These are phyloP conservation scores for Neoitamus cyanurus DNA, from an alignment of 2,888 invertebrate genomes.

Conservation along the genomic window DNA sequence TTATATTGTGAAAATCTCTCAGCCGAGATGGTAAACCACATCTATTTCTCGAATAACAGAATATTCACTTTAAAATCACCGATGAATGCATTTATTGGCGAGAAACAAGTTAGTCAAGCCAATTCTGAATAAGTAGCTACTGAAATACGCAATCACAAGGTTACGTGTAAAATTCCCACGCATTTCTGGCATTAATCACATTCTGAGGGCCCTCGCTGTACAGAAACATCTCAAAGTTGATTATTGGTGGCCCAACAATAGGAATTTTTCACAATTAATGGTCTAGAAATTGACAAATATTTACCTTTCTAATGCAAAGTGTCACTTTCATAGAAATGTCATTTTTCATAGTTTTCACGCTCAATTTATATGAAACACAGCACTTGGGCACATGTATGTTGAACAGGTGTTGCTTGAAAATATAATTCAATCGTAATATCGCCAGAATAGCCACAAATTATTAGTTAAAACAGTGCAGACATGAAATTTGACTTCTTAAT, in stretches of 20 bases:
- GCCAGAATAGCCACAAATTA: background rate
- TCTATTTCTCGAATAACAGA: background rate
- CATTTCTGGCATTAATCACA: conserved; percentile 37
- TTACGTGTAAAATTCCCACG: conserved; percentile 59
- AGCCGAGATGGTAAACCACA: background rate
- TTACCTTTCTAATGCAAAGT: conserved; percentile 61
- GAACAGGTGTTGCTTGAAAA: background rate
- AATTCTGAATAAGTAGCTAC: conserved; percentile 60
- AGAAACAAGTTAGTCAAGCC: conserved; percentile 53
- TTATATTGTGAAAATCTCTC: background rate
- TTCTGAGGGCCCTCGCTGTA: background rate
- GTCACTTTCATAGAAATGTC: conserved; percentile 58
- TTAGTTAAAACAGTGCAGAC: conserved; percentile 43
- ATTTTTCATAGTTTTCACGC: conserved; percentile 46
- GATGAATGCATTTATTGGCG: background rate
- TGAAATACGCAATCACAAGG: conserved; percentile 66
- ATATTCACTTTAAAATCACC: background rate
- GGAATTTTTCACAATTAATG: conserved; percentile 48
- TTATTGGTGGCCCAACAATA: background rate
- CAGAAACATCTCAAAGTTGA: background rate
- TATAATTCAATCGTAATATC: background rate
- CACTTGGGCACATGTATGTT: background rate
- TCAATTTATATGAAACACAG: conserved; percentile 17
- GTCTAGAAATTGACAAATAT: conserved; percentile 57
- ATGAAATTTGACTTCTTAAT: conserved; percentile 58